Conservation (phyloP, 2,888 invertebrate species). For the Crocallis elinguaria region DNA sequence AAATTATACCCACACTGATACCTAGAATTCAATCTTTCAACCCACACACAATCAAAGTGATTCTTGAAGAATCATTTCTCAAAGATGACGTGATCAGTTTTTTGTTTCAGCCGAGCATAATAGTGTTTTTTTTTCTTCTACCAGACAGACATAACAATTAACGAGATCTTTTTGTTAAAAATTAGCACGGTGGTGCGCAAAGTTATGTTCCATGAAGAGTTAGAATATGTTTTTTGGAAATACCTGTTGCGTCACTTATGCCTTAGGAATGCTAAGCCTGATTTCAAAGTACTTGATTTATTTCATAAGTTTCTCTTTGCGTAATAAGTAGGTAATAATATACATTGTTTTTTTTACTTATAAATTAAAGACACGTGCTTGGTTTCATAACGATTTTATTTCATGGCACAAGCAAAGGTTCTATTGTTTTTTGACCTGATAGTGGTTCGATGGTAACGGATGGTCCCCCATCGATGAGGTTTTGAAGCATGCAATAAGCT, state of each 20-base stretch:
- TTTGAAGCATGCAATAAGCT: too few species aligned
- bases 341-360: too few species aligned
- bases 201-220: constrained; percentile 3
- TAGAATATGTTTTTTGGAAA: background rate
- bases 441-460: too few species aligned
- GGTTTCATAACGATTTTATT: too few species aligned
- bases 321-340: too few species aligned
- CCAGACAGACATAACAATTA: constrained; percentile 18
- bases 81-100: constrained; percentile 20
- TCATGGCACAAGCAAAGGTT: too few species aligned
- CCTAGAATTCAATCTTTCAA: background rate
- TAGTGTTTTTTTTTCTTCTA: constrained; percentile 9
- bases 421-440: too few species aligned
- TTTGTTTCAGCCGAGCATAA: constrained; percentile 11
- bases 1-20: background rate
- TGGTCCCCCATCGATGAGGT: too few species aligned
- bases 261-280: too few species aligned
- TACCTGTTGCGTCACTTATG: constrained; percentile 4
- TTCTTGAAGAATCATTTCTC: constrained; percentile 2
- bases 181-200: constrained; percentile 8
- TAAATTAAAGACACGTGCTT: too few species aligned
- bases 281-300: too few species aligned
- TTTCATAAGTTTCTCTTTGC: too few species aligned
- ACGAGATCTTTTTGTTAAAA: constrained; percentile 13
- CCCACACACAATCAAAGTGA: constrained; percentile 5